A percentile compares a stretch with the other conserved stretches of the same genome.
Conservation (phyloP, 2,113 vertebrate species). For the Cinclus cinclus region DNA sequence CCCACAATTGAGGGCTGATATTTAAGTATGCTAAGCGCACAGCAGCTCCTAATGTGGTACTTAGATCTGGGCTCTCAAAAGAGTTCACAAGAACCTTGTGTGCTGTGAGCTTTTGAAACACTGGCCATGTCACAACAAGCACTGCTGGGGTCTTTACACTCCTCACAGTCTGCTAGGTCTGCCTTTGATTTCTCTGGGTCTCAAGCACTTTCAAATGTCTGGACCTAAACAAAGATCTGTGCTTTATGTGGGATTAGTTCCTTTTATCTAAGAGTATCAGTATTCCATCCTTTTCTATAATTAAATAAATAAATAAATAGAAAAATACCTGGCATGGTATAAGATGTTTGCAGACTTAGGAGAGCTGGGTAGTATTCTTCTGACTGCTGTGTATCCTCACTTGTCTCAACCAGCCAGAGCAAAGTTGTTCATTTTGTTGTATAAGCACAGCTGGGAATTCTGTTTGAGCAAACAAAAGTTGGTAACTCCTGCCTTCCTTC, state of each 20-base stretch:
- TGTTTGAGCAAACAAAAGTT: neutral
- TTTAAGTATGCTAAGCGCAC: conserved; percentile 45
- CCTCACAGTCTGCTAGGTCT: conserved; percentile 17
- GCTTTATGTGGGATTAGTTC: neutral
- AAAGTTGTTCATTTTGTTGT: neutral
- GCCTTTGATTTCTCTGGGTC: conserved; percentile 41
- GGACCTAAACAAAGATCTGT: neutral
- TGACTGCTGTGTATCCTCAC: neutral
- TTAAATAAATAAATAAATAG: neutral
- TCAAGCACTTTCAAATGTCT: neutral
- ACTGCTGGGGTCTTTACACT: conserved; percentile 19
- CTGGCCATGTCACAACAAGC: conserved; percentile 22
- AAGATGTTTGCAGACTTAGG: neutral
- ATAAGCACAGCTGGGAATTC: neutral
- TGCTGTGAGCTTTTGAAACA: conserved; percentile 14
- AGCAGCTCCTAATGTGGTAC: neutral
- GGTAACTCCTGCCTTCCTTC: neutral
- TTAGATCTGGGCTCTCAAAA: conserved; percentile 56
- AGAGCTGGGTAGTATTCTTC: neutral
- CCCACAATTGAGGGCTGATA: neutral
- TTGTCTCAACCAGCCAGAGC: neutral
- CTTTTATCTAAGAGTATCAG: neutral
- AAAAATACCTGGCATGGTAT: neutral
- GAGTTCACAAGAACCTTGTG: conserved; percentile 34
- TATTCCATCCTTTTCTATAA: neutral